Evolutionary conservation across 2,113 vertebrate species (phyloP).

Genomic region (Cebidichthys violaceus): DNA sequence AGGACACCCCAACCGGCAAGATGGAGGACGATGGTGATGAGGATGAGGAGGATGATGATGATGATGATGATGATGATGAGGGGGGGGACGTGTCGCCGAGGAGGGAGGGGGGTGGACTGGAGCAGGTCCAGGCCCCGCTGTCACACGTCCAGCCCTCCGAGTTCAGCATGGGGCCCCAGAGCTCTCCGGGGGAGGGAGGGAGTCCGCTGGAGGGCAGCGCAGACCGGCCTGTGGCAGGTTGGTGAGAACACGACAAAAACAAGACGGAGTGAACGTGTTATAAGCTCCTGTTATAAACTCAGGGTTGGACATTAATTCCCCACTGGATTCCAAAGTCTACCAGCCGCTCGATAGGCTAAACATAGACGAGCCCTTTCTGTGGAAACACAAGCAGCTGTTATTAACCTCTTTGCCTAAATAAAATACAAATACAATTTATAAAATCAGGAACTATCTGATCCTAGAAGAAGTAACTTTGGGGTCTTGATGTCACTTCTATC

Average conservation of each 20-base stretch:
- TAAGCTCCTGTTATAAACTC: no score
- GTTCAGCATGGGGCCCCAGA: slow-evolving; percentile 72
- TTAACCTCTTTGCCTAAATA: not conserved
- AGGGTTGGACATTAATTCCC: no score
- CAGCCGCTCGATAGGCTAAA: not conserved
- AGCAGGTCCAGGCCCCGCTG: slow-evolving; percentile 43
- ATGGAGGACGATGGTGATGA: slow-evolving; percentile 56
- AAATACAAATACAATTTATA: not conserved
- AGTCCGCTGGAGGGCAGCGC: slow-evolving; percentile 62
- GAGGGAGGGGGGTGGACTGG: slow-evolving; percentile 45
- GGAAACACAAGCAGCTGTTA: no score
- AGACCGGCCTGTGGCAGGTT: slow-evolving; percentile 76
- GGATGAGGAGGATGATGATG: slow-evolving; percentile 60
- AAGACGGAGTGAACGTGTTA: no score
- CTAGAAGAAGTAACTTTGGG: no score
- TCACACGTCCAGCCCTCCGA: slow-evolving; percentile 70
- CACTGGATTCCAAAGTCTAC: not conserved
- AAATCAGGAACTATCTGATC: no score
- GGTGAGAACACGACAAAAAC: slow-evolving; percentile 21
- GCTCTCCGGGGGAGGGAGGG: slow-evolving; percentile 66
- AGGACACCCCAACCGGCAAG: slow-evolving; percentile 49
- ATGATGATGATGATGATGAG: slow-evolving; percentile 65
- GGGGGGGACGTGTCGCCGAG: slow-evolving; percentile 58
- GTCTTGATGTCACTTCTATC: no score
- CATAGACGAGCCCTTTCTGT: no score